Evolutionary conservation across 2,888 invertebrate species (phyloP), one percentile per base, ranked within the genome.

Genomic region (Aphidius colemani): DNA sequence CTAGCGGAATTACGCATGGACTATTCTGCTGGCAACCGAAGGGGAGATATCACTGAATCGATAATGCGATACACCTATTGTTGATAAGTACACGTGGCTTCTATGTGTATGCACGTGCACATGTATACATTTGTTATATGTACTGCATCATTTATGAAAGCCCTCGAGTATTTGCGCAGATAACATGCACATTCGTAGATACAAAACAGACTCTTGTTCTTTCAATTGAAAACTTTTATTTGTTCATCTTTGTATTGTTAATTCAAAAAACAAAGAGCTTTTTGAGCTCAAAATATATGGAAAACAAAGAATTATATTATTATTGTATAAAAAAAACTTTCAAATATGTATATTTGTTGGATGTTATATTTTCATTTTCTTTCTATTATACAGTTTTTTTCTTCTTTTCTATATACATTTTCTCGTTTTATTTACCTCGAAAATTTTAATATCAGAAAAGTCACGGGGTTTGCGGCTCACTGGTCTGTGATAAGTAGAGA

Each of bases 401-500:
- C 7, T 39, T 57, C 8, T 44, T 13, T 30, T 30, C 49, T 53
- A 39, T 63, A 13, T 13, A 18, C 2, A 18, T 18, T 18, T 18
- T 2, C 2, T 18, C 13, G 13, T 44, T 43, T 39, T 49, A 45
- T 56, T 65, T 53, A 49, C 13, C 7, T 11, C n/a, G 40, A 30
- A 55, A 65, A 76, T 75, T 75, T 76, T 75, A 74, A 75, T 76
- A 76, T 74, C 71, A 58, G 61, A 60, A 66, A 57, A 60, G 49
- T 63, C 69, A 70, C 67, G 68, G 69, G 69, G 67, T 72, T 73
- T 66, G 64, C 71, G 66, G 73, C 58, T 71, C 72, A 69, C 65
- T 75, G 72, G 67, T 67, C 71, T 67, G 70, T 60, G 51, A 56
- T 53, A 58, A 43, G 51, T 44, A 41, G 7, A 51, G 9, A 18